Evolutionary conservation across 2,888 invertebrate genomes (phyloP), one percentile per base, ranked within the genome.

Genomic region (Ditylenchus weischeri): DNA sequence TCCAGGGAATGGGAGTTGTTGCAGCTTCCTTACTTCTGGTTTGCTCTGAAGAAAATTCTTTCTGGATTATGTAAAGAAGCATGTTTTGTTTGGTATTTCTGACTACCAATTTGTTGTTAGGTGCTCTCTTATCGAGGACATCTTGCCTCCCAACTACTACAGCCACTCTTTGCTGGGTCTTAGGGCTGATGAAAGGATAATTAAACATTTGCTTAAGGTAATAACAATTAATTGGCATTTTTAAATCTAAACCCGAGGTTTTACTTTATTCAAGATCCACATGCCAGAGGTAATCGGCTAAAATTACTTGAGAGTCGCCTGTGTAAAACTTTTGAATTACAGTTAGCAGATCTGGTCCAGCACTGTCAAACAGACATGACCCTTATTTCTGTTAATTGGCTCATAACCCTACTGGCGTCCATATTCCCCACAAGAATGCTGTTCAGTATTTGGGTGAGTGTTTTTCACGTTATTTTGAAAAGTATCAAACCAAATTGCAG

Each of bases 11-110:
- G 74, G 80, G 80, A 3, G 75, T 79, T 83, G 94, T 98, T 83
- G 93, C 91, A 38, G 93, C 94, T 19, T 92, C 91, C 50, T 86
- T 98, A 61, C 86, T 98, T 69, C 86, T 99, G 10, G 88, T 98
- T 69, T 88, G 96, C 87, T 95, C 96, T 84, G 98, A 98, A 86
- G 96, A 98, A 85, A 93, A 94, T 85, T 90, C 92, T 51, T 98
- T 98, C 86, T 98, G 98, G 98, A 90, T 95, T 86, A 92, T 96
- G 91, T 38, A 38, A 38, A 8, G n/a, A n/a, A n/a, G n/a, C n/a
- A n/a, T n/a, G n/a, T n/a, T n/a, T n/a, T n/a, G n/a, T n/a, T n/a
- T n/a, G n/a, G n/a, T n/a, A n/a, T n/a, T n/a, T n/a, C n/a, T n/a
- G n/a, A n/a, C n/a, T n/a, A n/a, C n/a, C n/a, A 11, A 38, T 38